Percentiles rank a stretch among this genome's conserved stretches.
phyloP scores from a whole-genome alignment of 1,140 invertebrate genomes.

The Drosophila lacertosa region DNA sequence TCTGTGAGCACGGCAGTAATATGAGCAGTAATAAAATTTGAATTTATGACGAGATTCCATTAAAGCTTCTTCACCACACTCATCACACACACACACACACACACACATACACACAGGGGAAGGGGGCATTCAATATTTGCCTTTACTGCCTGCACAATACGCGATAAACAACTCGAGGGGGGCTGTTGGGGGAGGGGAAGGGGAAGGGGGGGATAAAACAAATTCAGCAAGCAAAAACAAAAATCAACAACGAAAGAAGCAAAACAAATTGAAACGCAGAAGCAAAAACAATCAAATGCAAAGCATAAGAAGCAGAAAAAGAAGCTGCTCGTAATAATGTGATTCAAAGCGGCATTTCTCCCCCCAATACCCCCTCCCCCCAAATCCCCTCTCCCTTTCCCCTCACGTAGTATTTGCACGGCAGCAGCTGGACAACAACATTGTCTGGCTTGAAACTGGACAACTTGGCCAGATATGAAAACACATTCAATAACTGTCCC shows the following conservation, averaged over 20 bases:
- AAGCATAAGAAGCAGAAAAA: conserved; percentile 27
- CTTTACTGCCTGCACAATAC: conserved; percentile 51
- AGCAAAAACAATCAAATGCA: conserved; percentile 57
- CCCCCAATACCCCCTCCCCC: conserved; percentile 1
- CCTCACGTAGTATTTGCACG: conserved; percentile 20
- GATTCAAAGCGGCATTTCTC: conserved; percentile 61
- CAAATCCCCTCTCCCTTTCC: too few relatives aligned
- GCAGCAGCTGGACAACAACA: conserved; percentile 73
- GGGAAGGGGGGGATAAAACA: conserved; percentile 41
- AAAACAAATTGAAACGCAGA: conserved; percentile 30
- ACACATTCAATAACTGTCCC: conserved; percentile 59
- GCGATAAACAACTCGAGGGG: conserved; percentile 56
- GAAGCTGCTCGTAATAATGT: conserved; percentile 72
- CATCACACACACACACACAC: conserved; percentile 44
- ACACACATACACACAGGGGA: too few relatives aligned
- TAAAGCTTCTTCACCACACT: conserved; percentile 81
- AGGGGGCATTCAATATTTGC: conserved; percentile 66
- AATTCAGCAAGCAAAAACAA: conserved; percentile 59
- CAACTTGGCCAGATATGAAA: conserved; percentile 31
- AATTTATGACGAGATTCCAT: conserved; percentile 83
- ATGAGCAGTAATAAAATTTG: conserved; percentile 83
- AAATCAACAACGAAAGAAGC: conserved; percentile 33
- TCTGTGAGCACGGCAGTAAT: conserved; percentile 67
- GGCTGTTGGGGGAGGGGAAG: conserved; percentile 12
- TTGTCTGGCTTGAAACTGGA: conserved; percentile 59